Conservation (phyloP, 92 coral and sea anemone species). For the Epizoanthus stellaris region DNA sequence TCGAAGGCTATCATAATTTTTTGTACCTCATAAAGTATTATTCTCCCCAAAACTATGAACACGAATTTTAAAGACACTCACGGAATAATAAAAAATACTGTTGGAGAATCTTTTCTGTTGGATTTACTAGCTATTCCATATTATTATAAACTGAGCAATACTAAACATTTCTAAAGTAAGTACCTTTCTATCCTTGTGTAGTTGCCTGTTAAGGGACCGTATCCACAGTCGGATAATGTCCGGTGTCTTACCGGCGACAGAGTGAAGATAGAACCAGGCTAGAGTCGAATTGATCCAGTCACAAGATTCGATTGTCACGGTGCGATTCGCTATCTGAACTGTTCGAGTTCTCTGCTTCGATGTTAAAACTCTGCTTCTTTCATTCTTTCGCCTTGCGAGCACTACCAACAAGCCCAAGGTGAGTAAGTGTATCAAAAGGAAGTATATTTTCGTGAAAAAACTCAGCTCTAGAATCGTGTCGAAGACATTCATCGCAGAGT, state of each 20-base stretch:
- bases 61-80: too few species aligned
- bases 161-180: slow-evolving; percentile 26
- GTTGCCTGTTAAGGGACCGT: slow-evolving; percentile 81
- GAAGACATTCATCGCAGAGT: slow-evolving; percentile 44
- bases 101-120: too few species aligned
- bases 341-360: slow-evolving; percentile 56
- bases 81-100: too few species aligned
- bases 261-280: slow-evolving; percentile 80
- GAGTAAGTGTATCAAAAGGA: slow-evolving; percentile 70
- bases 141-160: not conserved
- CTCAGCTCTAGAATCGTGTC: slow-evolving; percentile 53
- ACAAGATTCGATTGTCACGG: slow-evolving; percentile 91
- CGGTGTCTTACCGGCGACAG: slow-evolving; percentile 72
- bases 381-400: slow-evolving; percentile 51
- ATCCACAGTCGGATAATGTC: slow-evolving; percentile 85
- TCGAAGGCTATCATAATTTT: too few species aligned
- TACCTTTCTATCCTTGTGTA: slow-evolving; percentile 87
- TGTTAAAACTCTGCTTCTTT: slow-evolving; percentile 28
- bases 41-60: too few species aligned
- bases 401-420: slow-evolving; percentile 63
- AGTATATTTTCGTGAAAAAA: slow-evolving; percentile 69
- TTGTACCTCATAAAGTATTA: too few species aligned
- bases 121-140: too few species aligned
- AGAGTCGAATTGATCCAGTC: slow-evolving; percentile 91
- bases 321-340: slow-evolving; percentile 68